Evolutionary conservation across 2,113 vertebrate genomes (phyloP).

Genomic region (Nerophis lumbriciformis): DNA sequence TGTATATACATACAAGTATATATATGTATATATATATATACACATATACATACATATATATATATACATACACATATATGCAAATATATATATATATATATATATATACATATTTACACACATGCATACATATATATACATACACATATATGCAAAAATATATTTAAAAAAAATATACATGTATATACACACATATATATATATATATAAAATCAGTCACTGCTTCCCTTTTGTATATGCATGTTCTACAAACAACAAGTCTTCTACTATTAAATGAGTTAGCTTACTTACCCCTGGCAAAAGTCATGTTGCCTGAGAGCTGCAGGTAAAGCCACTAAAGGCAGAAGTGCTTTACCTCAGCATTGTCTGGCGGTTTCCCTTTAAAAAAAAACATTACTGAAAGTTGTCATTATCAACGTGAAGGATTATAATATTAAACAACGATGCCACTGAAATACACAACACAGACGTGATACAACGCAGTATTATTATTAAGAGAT

Average conservation of each 20-base stretch:
- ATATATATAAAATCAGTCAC: too few species aligned
- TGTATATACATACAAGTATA: too few species aligned
- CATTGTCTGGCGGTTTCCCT: constrained; percentile 45
- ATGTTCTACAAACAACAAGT: not conserved
- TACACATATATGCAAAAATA: too few species aligned
- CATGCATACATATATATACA: too few species aligned
- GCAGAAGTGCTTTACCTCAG: not conserved
- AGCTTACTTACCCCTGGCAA: constrained; percentile 45
- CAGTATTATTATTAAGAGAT: not conserved
- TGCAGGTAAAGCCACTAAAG: constrained; percentile 10
- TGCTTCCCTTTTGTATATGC: too few species aligned
- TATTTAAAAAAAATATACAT: too few species aligned
- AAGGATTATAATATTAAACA: constrained; percentile 7
- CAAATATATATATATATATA: too few species aligned
- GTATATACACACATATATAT: too few species aligned
- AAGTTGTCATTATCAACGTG: not conserved
- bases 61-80: too few species aligned
- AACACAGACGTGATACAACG: not conserved
- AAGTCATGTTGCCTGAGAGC: constrained; percentile 35
- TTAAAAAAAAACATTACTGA: constrained; percentile 1
- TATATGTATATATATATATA: too few species aligned
- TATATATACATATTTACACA: too few species aligned
- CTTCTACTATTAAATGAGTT: not conserved
- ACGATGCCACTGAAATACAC: not conserved
- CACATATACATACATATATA: too few species aligned